phyloP scores from a whole-genome alignment of 1,140 invertebrate genomes.

The Epicauta chinensis region DNA sequence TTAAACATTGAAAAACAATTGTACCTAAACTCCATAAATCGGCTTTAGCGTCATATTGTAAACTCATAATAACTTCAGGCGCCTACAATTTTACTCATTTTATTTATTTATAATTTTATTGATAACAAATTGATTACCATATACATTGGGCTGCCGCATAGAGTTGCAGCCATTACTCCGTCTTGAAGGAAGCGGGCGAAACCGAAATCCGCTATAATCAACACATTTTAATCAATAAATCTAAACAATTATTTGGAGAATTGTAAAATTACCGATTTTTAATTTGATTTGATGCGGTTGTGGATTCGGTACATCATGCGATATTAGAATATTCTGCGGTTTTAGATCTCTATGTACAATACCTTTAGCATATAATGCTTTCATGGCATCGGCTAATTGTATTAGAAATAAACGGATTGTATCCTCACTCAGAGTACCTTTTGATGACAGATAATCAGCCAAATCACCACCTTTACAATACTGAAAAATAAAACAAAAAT shows the following conservation, averaged over 20 bases:
- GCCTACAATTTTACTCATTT: conserved; percentile 59
- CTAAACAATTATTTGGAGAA: background rate
- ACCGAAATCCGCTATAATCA: conserved; percentile 90
- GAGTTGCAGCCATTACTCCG: conserved; percentile 98
- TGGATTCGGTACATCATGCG: conserved; percentile 73
- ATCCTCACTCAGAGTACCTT: conserved; percentile 92
- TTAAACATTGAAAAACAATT: conserved; percentile 98
- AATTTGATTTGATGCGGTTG: conserved; percentile 86
- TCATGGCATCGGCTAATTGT: conserved; percentile 96
- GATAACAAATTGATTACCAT: conserved; percentile 60
- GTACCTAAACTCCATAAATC: conserved; percentile 99
- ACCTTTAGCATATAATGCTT: conserved; percentile 91
- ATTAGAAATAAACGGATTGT: conserved; percentile 92
- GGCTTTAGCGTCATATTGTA: conserved; percentile 98
- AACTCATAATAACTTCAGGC: conserved; percentile 98
- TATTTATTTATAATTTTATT: too few species aligned
- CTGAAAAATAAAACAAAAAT: conserved; percentile 44
- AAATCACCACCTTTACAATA: conserved; percentile 99
- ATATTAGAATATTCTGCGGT: conserved; percentile 93
- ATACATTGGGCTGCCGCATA: conserved; percentile 99
- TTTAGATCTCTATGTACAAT: conserved; percentile 99
- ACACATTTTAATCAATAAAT: background rate
- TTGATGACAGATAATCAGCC: conserved; percentile 90
- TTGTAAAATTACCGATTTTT: conserved; percentile 73
- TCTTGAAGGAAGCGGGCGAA: conserved; percentile 98